Evolutionary conservation across 2,797 vertebrate species (phyloP).

Genomic region (Parauchenoglanis punctatus): DNA sequence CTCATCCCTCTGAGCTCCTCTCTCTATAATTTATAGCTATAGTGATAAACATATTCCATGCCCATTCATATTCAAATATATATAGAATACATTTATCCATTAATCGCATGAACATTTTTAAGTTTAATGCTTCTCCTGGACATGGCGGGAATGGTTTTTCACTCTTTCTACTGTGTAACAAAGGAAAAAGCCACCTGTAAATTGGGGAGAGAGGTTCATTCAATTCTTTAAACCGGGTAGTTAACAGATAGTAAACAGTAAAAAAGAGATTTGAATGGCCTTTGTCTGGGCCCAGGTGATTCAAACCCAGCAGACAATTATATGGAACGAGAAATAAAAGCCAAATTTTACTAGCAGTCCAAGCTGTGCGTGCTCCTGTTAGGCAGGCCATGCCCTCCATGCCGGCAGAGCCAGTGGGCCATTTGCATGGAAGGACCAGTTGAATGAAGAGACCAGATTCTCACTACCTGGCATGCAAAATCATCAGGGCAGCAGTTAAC

Average conservation of each 20-base stretch:
- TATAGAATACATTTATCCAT: conserved; percentile 20
- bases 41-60: conserved; percentile 8
- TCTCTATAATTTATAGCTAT: conserved; percentile 21
- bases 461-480: conserved; percentile 82
- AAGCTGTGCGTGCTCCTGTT: conserved; percentile 76
- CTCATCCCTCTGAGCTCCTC: conserved; percentile 38
- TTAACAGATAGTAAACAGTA: conserved; percentile 63
- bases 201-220: conserved; percentile 42
- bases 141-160: conserved; percentile 7
- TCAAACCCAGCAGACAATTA: conserved; percentile 67
- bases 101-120: conserved; percentile 22
- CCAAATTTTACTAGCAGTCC: conserved; percentile 79
- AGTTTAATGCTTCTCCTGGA: not conserved
- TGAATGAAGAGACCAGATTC: conserved; percentile 76
- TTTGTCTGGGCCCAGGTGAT: conserved; percentile 61
- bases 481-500: conserved; percentile 77
- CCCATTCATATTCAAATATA: conserved; percentile 20
- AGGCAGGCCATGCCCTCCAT: conserved; percentile 70
- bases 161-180: conserved; percentile 34
- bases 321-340: conserved; percentile 57
- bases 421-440: conserved; percentile 81
- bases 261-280: conserved; percentile 64
- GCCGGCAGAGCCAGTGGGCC: conserved; percentile 63
- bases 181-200: conserved; percentile 48
- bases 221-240: conserved; percentile 48